These are phyloP conservation scores for Nansenia antarctica DNA, from an alignment of 2,113 vertebrate species.

Conservation along the genomic window DNA sequence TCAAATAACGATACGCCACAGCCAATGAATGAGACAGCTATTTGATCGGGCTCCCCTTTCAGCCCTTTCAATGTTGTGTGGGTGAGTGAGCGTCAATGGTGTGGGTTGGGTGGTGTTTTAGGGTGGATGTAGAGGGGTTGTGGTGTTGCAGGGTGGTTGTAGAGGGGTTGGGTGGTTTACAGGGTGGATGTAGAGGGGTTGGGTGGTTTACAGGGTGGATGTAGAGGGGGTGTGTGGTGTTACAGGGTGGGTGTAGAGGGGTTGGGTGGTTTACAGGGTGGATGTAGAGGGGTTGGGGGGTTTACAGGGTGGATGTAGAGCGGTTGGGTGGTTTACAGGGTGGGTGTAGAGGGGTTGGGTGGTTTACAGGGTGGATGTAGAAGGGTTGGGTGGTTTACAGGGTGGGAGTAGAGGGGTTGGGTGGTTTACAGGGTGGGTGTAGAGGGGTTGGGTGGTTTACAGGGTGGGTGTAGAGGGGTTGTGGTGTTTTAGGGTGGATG, in stretches of 20 bases:
- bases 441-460: not conserved
- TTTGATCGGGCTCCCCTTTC: conserved; percentile 60
- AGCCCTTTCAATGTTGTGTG: conserved; percentile 59
- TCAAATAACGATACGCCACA: conserved; percentile 70
- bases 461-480: not conserved
- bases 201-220: not conserved
- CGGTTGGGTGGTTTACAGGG: too few species aligned
- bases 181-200: too few species aligned
- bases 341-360: too few species aligned
- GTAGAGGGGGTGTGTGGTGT: too few species aligned
- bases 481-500: too few species aligned
- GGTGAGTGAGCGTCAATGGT: conserved; percentile 53
- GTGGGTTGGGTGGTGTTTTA: not conserved
- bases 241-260: not conserved
- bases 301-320: too few species aligned
- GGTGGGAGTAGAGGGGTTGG: not conserved
- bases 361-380: too few species aligned
- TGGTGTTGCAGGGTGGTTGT: too few species aligned
- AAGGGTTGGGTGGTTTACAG: not conserved
- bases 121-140: not conserved
- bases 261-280: not conserved
- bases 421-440: not conserved
- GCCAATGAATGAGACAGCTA: conserved; percentile 48
- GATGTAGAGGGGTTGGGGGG: not conserved
- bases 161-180: too few species aligned